phyloP scores from a whole-genome alignment of 2,797 vertebrate species.

The Moxostoma hubbsi region DNA sequence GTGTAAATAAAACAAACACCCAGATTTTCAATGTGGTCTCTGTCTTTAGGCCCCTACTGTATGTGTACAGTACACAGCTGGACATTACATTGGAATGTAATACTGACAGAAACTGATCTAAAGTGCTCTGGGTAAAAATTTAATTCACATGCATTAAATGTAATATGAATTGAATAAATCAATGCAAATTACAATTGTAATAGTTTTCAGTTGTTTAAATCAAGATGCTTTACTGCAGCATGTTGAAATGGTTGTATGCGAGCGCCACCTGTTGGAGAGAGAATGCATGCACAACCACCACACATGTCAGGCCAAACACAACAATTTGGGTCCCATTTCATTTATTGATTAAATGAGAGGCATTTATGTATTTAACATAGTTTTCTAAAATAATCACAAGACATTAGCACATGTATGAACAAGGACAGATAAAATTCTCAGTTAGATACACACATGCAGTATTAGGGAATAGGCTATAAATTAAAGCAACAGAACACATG shows the following conservation, averaged over 20 bases:
- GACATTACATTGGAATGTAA: no score
- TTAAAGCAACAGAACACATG: neutral
- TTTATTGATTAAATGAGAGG: slow-evolving; percentile 44
- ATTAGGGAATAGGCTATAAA: neutral
- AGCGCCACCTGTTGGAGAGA: slow-evolving; percentile 27
- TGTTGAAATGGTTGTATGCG: slow-evolving; percentile 7
- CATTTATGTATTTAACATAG: neutral
- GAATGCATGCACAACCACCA: neutral
- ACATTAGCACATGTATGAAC: slow-evolving; percentile 23
- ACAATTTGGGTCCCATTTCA: neutral
- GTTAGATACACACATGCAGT: slow-evolving; percentile 10
- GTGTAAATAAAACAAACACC: no score
- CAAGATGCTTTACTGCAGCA: neutral
- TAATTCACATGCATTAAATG: no score
- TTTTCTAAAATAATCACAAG: neutral
- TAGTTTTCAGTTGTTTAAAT: no score
- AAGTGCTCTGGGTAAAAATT: no score
- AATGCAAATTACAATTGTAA: no score
- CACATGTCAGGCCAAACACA: neutral
- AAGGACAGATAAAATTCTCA: neutral
- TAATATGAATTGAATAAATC: no score
- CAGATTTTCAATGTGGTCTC: no score
- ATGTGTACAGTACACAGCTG: no score
- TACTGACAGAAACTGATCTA: no score
- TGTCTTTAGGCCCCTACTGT: no score